phyloP scores from a whole-genome alignment of 2,113 vertebrate species.

The Rhegmatorhina hoffmannsi region DNA sequence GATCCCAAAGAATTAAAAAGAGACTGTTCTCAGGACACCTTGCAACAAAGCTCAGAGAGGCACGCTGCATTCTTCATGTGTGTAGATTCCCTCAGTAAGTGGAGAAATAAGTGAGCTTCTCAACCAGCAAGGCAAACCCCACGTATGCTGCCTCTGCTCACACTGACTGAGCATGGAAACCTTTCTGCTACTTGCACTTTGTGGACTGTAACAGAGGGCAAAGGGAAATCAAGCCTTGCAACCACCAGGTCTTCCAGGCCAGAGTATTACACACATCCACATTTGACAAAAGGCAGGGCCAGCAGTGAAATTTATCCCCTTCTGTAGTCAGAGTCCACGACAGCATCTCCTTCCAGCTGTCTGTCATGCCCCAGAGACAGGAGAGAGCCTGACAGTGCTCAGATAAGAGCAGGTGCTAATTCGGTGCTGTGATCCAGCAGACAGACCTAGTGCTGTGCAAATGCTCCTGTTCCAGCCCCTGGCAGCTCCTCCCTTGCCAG shows the following conservation, averaged over 20 bases:
- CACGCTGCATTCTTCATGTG: accelerated
- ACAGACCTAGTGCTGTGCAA: neutral
- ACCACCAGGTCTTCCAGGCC: neutral
- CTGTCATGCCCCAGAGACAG: neutral
- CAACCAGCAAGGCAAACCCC: neutral
- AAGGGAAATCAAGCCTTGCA: neutral
- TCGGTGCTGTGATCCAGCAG: neutral
- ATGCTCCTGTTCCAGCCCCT: neutral
- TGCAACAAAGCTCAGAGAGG: neutral
- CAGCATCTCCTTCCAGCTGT: neutral
- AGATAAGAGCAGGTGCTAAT: neutral
- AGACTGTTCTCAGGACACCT: neutral
- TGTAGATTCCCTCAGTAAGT: neutral
- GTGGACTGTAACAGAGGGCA: neutral
- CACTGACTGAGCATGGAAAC: accelerated
- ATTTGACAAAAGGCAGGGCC: neutral
- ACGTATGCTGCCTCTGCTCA: accelerated
- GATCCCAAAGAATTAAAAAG: neutral
- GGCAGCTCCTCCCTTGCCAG: neutral
- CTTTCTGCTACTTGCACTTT: accelerated
- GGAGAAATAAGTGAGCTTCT: neutral
- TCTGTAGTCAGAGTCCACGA: neutral
- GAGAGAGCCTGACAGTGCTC: neutral
- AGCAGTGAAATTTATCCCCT: neutral
- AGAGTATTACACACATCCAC: accelerated